Evolutionary conservation across 2,113 vertebrate species (phyloP).

Genomic region (Microcebus tavaratra): DNA sequence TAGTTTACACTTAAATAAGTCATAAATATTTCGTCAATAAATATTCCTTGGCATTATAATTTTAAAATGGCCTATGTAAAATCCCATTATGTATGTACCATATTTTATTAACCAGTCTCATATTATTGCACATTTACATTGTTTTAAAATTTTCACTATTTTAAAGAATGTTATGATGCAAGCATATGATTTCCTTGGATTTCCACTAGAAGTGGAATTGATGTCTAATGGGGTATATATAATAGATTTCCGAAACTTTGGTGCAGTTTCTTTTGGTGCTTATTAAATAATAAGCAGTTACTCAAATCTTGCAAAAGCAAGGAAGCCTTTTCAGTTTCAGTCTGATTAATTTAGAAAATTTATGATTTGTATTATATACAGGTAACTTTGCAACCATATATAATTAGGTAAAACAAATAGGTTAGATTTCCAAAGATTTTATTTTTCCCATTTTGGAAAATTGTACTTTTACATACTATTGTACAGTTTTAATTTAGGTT

Average conservation of each 20-base stretch:
- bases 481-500: neutral
- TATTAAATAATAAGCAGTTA: neutral
- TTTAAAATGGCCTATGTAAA: neutral
- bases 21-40: conserved; percentile 1
- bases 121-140: neutral
- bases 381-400: neutral
- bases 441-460: neutral
- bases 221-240: neutral
- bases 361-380: neutral
- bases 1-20: neutral
- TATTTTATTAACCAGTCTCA: neutral
- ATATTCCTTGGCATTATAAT: neutral
- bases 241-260: neutral
- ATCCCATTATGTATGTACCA: neutral
- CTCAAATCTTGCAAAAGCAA: neutral
- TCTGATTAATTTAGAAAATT: neutral
- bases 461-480: neutral
- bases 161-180: neutral
- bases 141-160: neutral
- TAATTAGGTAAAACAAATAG: neutral
- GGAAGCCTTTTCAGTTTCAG: neutral
- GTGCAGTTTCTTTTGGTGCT: neutral
- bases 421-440: neutral
- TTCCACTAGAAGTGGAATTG: neutral
- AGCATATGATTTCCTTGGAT: neutral